Evolutionary conservation across 2,113 vertebrate genomes (phyloP).

Genomic region (Herpetotheres cachinnans): DNA sequence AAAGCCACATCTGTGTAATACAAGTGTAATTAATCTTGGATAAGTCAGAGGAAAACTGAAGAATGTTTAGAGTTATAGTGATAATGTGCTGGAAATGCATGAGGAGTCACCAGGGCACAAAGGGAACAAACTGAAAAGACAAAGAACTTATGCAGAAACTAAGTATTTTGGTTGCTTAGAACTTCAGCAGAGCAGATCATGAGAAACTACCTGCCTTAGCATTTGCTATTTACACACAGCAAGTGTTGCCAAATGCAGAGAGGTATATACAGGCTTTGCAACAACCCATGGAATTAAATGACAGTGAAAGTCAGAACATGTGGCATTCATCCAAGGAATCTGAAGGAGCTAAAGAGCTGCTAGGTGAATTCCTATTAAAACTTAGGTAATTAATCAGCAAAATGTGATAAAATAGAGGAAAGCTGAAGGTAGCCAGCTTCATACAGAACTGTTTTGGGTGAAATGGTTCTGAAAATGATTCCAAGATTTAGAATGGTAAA

Average conservation of each 20-base stretch:
- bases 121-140: neutral
- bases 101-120: neutral
- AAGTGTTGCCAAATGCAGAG: neutral
- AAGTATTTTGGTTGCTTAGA: neutral
- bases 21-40: neutral
- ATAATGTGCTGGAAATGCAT: neutral
- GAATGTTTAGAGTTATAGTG: neutral
- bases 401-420: neutral
- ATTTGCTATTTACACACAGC: neutral
- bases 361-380: constrained; percentile 23
- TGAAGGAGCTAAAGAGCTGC: constrained; percentile 1
- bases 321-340: constrained; percentile 30
- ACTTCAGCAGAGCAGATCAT: neutral
- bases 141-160: neutral
- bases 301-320: neutral
- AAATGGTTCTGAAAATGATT: constrained; percentile 6
- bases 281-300: neutral
- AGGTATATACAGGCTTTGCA: neutral
- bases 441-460: neutral
- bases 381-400: constrained; percentile 33
- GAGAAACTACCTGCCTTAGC: neutral
- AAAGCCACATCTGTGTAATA: neutral
- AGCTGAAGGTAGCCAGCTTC: neutral
- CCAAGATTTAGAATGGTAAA: neutral
- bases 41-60: neutral